Base-by-base conservation (phyloP, 2,797 vertebrate species). In the Telmatherina bonti region DNA sequence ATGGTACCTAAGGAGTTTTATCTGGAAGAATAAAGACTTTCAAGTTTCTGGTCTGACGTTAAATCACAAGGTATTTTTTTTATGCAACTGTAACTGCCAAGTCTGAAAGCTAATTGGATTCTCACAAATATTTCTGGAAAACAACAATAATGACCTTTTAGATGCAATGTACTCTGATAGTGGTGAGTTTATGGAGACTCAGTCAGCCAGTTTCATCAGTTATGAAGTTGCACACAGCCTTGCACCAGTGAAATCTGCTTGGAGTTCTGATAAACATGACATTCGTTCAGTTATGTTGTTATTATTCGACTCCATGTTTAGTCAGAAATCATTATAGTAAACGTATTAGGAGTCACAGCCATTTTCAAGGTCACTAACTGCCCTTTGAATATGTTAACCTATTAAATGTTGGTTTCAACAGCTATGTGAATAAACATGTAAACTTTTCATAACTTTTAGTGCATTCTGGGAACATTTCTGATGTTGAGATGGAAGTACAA, bases 301-400 rank as follows among this genome's bases (percentile, higher is more conserved):
- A 52, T 65, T 74, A 67, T 70, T 65, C 49, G 65, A 55, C 22
- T 38, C 57, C 60, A 61, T 35, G 43, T 51, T 74, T 56, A 43
- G 51, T 52, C 51, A 66, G 36, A 58, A 45, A 31, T 57, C 43
- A 59, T 52, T 58, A 56, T 29, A 52, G 1, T 30, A 61, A 51
- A 38, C 20, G 43, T 26, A 26, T 65, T 74, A 11, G 29, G 33
- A 63, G 33, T 36, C 29, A 30, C 60, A 65, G 36, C 29, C 18
- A 22, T 33, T 51, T 51, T 30, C 12, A 38, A 22, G 26, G 36
- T 31, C 41, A 47, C 18, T 12, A 35, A 29, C 29, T 47, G 18
- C 52, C 18, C 41, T 49, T 62, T 62, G 12, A 62, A 16, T 26
- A 24, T 54, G 12, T 54, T 38, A 27, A 9, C 24, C 33, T 16